Base-by-base conservation (phyloP, 2,888 invertebrate species). In the Nowickia ferox region DNA sequence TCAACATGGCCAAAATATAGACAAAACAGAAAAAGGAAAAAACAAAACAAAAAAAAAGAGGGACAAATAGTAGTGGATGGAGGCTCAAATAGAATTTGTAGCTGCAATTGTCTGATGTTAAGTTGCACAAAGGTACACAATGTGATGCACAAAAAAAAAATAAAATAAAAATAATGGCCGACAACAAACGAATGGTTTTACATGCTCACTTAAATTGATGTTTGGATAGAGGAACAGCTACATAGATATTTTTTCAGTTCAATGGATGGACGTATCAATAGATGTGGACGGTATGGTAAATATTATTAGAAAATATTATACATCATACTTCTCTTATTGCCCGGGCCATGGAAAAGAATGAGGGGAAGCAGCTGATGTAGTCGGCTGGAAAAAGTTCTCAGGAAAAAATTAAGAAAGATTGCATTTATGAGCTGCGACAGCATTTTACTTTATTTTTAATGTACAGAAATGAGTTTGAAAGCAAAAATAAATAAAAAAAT, bases 111-210 rank as follows among this genome's bases (percentile, higher is more conserved):
- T 42, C 46, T 38, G 30, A n/a, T n/a, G 44, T 40, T 15, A 51
- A 59, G 30, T 61, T 69, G 57, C 42, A 74, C 17, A 42, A 75
- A 74, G 30, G 15, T 68, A 40, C 19, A 57, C n/a, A 42, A 55
- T 22, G 19, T 63, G 63, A 48, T 57, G 79, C 63, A 61, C 38
- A 68, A 57, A 59, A 40, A 38, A n/a, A 55, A 22, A 55, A 46
- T 11, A 48, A 55, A 61, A 59, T n/a, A 59, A 61, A 57, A 48
- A 30, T 30, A 30, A 30, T 30, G 30, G 30, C 30, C 5, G 44
- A 69, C 81, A 71, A 68, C 66, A 81, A 76, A 77, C 68, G 66
- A 71, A 81, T 66, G 59, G 48, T 71, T 77, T 84, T 59, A 68
- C 59, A 81, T 79, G 59, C 15, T 53, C 57, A 38, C 30, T 51